phyloP scores from a whole-genome alignment of 2,888 invertebrate species.

The Ormyrus rosae region DNA sequence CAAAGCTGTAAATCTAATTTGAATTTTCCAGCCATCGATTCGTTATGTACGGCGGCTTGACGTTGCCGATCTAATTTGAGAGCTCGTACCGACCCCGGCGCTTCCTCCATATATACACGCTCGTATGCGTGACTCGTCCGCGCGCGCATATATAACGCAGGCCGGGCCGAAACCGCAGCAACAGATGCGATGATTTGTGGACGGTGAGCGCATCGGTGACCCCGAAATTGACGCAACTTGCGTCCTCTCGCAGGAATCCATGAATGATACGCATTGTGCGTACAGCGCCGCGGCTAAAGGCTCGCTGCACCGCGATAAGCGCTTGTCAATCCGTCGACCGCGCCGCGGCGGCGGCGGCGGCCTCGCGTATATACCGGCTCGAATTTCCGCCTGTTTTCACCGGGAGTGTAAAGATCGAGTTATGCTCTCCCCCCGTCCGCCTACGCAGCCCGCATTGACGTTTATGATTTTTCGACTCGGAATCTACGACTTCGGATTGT shows the following conservation, averaged over 20 bases:
- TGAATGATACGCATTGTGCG: constrained; percentile 18
- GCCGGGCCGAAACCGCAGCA: constrained; percentile 64
- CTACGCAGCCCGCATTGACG: too few species aligned
- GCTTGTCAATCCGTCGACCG: constrained; percentile 25
- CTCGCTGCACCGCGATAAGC: constrained; percentile 26
- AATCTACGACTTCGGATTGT: too few species aligned
- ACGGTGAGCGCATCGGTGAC: constrained; percentile 59
- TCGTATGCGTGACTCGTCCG: neutral
- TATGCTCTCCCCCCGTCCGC: too few species aligned
- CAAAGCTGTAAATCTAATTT: constrained; percentile 66
- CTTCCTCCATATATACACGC: neutral
- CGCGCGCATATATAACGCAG: neutral
- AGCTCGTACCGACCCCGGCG: neutral
- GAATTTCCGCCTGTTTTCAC: too few species aligned
- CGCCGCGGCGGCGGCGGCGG: too few species aligned
- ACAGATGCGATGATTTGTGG: constrained; percentile 71
- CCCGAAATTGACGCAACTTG: constrained; percentile 59
- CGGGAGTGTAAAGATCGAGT: too few species aligned
- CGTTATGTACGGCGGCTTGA: constrained; percentile 62
- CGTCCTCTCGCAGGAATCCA: constrained; percentile 26
- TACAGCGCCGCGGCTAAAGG: neutral
- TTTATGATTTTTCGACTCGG: too few species aligned
- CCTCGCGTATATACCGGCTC: too few species aligned
- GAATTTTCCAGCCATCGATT: constrained; percentile 68
- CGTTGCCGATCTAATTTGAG: constrained; percentile 66